phyloP scores from a whole-genome alignment of 2,888 invertebrate species.

The Agrypnus murinus region DNA sequence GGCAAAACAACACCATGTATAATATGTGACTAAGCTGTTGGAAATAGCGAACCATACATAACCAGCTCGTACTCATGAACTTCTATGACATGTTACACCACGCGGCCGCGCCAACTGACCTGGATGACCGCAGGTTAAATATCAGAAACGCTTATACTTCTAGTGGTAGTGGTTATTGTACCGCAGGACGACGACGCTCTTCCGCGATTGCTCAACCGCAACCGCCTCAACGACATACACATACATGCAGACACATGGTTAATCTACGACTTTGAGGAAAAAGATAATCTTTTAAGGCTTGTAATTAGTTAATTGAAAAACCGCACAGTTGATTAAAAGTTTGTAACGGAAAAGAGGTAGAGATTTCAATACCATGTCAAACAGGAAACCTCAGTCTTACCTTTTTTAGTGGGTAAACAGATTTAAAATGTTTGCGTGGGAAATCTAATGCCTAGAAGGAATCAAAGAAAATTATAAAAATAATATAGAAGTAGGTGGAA shows the following conservation, averaged over 20 bases:
- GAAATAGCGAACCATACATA: constrained; percentile 27
- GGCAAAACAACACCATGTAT: constrained; percentile 15
- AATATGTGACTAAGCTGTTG: constrained; percentile 13
- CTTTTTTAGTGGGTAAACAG: background rate
- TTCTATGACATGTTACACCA: constrained; percentile 40
- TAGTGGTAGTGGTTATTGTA: no score
- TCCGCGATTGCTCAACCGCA: constrained; percentile 45
- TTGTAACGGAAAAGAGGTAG: background rate
- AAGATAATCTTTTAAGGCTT: no score
- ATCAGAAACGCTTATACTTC: constrained; percentile 30
- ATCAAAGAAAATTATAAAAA: background rate
- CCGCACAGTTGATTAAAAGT: no score
- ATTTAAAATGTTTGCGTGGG: background rate
- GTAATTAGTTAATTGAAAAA: no score
- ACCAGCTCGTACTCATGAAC: constrained; percentile 37
- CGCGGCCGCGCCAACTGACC: constrained; percentile 44
- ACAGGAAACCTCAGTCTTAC: background rate
- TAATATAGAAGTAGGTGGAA: constrained; percentile 18
- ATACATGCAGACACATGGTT: no score
- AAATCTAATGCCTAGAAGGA: background rate
- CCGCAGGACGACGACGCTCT: constrained; percentile 13
- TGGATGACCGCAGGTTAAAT: constrained; percentile 46
- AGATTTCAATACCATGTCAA: background rate
- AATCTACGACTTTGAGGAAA: background rate
- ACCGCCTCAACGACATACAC: constrained; percentile 24